Evolutionary conservation across 35 echinoderm and acorn worm species (phyloP).

Genomic region (Ophiothrix spiculata): DNA sequence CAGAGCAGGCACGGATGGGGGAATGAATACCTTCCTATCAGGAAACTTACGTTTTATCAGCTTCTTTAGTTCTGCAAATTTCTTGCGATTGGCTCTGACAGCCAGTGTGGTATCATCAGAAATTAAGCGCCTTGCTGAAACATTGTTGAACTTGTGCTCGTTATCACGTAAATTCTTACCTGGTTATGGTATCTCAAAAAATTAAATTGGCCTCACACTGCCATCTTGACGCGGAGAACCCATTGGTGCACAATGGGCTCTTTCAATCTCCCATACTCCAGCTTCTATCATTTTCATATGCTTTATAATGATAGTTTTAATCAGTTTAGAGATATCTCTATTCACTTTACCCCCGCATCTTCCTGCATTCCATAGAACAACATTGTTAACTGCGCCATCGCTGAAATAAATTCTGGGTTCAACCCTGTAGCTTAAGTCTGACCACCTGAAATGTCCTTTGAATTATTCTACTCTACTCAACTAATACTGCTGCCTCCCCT

Average conservation of each 20-base stretch:
- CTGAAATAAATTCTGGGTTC: no score
- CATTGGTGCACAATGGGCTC: not conserved
- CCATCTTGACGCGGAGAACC: not conserved
- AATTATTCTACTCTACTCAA: no score
- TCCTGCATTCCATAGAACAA: not conserved
- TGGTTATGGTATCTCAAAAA: conserved; percentile 3
- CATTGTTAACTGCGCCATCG: no score
- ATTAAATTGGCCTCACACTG: not conserved
- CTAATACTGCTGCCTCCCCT: no score
- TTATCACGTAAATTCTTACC: not conserved
- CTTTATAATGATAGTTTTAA: not conserved
- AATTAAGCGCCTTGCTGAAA: not conserved
- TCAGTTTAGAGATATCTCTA: not conserved
- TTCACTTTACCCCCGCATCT: not conserved
- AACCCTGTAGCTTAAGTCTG: no score
- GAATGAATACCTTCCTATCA: not conserved
- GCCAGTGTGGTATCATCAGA: not conserved
- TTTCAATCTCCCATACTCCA: not conserved
- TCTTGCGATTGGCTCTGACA: not conserved
- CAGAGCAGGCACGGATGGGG: not conserved
- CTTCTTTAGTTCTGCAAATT: conserved; percentile 4
- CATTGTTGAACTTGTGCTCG: not conserved
- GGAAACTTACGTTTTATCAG: not conserved
- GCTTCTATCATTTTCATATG: conserved; percentile 5
- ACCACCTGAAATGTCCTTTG: no score